A percentile compares a stretch with the other conserved stretches of the same genome.
Conservation (phyloP, 2,888 invertebrate genomes). For the Entomobrya multifasciata region DNA sequence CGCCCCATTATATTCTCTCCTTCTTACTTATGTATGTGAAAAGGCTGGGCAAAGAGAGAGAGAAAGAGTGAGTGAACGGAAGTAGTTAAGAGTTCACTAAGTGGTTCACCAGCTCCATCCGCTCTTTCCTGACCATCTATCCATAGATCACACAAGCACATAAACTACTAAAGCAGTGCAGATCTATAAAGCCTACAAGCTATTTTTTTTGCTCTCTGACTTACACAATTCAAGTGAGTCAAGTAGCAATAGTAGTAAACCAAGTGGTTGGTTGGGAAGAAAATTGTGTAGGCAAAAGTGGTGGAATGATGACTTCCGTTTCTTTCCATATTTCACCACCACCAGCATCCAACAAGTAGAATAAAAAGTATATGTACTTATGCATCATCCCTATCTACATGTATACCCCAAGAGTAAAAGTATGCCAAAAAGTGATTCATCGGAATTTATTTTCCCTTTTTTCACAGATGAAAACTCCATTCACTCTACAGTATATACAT, state of each 20-base stretch:
- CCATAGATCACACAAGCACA: slow-evolving; percentile 13
- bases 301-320: slow-evolving; percentile 26
- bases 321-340: neutral
- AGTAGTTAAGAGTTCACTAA: slow-evolving; percentile 71
- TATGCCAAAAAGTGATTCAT: no score
- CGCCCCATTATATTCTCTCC: slow-evolving; percentile 55
- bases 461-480: no score
- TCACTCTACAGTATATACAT: no score
- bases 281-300: no score
- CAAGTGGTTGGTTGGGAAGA: no score
- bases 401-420: no score
- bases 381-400: no score
- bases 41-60: no score
- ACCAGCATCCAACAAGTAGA: slow-evolving; percentile 7
- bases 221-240: neutral
- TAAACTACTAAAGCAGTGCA: neutral
- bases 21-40: no score
- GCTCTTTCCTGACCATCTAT: slow-evolving; percentile 37
- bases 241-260: neutral
- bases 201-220: neutral
- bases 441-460: no score
- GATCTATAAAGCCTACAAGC: slow-evolving; percentile 1
- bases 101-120: slow-evolving; percentile 69
- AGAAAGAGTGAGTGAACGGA: slow-evolving; percentile 48
- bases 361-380: no score